Conservation (phyloP, 2,797 vertebrate species). For the Poecilia wingei region DNA sequence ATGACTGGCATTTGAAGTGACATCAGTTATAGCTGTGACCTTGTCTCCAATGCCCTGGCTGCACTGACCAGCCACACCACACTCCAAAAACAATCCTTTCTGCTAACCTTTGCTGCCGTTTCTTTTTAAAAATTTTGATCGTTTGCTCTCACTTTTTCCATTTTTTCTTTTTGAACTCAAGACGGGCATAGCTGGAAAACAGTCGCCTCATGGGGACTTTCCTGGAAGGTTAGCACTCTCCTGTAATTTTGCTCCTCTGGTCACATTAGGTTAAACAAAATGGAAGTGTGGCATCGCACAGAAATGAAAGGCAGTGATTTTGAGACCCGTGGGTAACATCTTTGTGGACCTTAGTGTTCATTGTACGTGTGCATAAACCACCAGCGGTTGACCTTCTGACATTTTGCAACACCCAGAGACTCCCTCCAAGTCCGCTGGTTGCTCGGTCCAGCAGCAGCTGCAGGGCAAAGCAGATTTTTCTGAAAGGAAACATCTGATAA, state of each 20-base stretch:
- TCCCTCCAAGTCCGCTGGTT: slow-evolving; percentile 13
- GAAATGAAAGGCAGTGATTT: slow-evolving; percentile 38
- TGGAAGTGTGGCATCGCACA: slow-evolving; percentile 23
- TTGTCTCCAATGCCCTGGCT: slow-evolving; percentile 21
- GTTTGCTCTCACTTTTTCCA: background rate
- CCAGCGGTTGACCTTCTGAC: slow-evolving; percentile 48
- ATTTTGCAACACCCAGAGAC: slow-evolving; percentile 31
- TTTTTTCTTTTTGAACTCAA: slow-evolving; percentile 3
- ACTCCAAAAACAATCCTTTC: slow-evolving; percentile 24
- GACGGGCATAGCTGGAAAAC: slow-evolving; percentile 4
- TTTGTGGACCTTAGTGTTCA: slow-evolving; percentile 38
- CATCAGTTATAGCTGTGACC: slow-evolving; percentile 46
- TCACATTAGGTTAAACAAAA: slow-evolving; percentile 55
- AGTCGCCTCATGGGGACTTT: slow-evolving; percentile 32
- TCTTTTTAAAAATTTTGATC: slow-evolving; percentile 2
- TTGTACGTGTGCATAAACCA: slow-evolving; percentile 62
- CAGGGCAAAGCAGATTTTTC: slow-evolving; percentile 34
- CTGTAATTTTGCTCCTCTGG: slow-evolving; percentile 43
- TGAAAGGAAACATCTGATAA: slow-evolving; percentile 67
- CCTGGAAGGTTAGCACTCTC: slow-evolving; percentile 40
- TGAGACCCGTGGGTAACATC: slow-evolving; percentile 37
- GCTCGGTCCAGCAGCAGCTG: slow-evolving; percentile 34
- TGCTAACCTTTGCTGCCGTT: background rate
- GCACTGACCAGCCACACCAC: slow-evolving; percentile 16
- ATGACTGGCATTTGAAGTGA: slow-evolving; percentile 46